Conservation (phyloP, 2,113 vertebrate species). For the Chaetodon auriga region DNA sequence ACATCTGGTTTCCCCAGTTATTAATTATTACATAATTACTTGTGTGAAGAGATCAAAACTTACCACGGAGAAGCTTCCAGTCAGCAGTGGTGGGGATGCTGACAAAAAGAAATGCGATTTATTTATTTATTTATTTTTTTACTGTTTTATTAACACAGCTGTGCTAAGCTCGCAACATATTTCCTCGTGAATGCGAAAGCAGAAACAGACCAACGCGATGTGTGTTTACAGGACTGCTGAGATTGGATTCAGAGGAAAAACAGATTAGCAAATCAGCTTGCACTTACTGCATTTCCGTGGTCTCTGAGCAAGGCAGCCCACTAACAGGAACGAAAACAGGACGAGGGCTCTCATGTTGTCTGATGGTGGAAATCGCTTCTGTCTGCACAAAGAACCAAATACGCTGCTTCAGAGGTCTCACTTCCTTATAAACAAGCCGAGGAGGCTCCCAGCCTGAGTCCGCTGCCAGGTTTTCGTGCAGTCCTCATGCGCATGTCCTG, state of each 20-base stretch:
- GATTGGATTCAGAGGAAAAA: neutral
- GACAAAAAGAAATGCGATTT: neutral
- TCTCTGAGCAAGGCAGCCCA: constrained; percentile 58
- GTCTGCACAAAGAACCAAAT: neutral
- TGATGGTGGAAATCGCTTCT: neutral
- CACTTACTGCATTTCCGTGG: constrained; percentile 79
- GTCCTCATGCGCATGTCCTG: neutral
- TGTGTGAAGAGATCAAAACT: neutral
- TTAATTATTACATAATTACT: too few relatives aligned
- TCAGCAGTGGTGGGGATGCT: constrained; percentile 60
- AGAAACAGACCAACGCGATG: neutral
- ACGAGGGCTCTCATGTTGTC: constrained; percentile 53
- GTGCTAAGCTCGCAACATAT: neutral
- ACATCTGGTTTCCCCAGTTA: neutral
- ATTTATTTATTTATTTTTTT: too few relatives aligned
- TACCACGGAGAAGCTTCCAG: constrained; percentile 57
- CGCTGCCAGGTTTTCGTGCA: constrained; percentile 34
- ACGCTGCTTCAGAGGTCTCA: neutral
- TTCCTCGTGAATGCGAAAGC: neutral
- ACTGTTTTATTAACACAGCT: neutral
- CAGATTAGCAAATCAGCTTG: neutral
- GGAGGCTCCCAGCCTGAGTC: constrained; percentile 9
- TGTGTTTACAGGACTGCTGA: neutral
- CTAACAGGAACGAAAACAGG: constrained; percentile 58
- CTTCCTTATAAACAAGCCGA: constrained; percentile 49